Evolutionary conservation across 2,113 vertebrate genomes (phyloP).

Genomic region (Meriones unguiculatus): DNA sequence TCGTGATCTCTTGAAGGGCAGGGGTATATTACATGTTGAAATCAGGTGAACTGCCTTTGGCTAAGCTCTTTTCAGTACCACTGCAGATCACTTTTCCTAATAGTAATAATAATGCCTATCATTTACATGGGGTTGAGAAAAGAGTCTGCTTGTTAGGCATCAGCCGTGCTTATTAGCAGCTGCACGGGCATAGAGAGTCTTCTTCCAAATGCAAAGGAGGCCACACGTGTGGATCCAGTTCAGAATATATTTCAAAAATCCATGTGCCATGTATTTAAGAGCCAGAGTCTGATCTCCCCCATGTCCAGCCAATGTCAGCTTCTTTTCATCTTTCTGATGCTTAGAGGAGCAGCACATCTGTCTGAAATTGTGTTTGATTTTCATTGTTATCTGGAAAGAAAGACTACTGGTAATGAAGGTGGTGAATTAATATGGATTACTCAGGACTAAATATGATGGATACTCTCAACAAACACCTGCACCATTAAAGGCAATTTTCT

Average conservation of each 20-base stretch:
- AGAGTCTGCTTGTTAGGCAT: not conserved
- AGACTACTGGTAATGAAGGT: constrained; percentile 75
- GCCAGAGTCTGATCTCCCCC: not conserved
- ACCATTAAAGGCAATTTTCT: constrained; percentile 78
- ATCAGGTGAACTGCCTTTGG: constrained; percentile 39
- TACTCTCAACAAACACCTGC: constrained; percentile 77
- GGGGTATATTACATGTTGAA: constrained; percentile 5
- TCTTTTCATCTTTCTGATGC: constrained; percentile 43
- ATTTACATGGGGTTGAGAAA: constrained; percentile 4
- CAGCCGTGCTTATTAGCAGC: not conserved
- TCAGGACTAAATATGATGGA: constrained; percentile 70
- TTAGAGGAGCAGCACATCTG: constrained; percentile 67
- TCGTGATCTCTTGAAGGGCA: constrained; percentile 12
- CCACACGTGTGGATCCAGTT: not conserved
- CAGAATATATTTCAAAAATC: not conserved
- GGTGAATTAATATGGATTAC: constrained; percentile 76
- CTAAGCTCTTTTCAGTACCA: constrained; percentile 28
- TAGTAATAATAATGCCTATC: constrained; percentile 15
- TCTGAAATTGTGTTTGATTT: constrained; percentile 75
- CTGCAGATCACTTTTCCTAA: constrained; percentile 32
- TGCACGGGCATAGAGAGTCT: not conserved
- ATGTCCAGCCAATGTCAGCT: not conserved
- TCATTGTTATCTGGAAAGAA: constrained; percentile 69
- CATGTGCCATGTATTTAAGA: not conserved
- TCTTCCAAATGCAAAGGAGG: not conserved